Conservation (phyloP, 2,113 vertebrate genomes). For the Pedionomus torquatus region DNA sequence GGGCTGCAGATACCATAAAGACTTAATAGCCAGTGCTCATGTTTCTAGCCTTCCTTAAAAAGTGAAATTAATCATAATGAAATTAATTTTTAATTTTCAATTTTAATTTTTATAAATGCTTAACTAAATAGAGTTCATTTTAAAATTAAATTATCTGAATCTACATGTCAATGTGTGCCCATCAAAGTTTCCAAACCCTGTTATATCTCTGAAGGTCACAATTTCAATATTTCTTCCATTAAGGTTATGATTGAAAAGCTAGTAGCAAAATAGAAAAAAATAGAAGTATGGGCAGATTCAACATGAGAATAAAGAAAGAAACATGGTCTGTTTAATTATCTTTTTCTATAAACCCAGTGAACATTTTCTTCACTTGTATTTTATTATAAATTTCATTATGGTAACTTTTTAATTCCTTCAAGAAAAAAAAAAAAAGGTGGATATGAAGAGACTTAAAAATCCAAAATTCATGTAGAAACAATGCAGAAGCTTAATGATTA, state of each 20-base stretch:
- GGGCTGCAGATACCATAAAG: neutral
- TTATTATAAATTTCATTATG: neutral
- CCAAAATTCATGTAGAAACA: neutral
- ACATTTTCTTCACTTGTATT: neutral
- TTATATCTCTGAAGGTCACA: neutral
- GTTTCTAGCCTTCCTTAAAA: neutral
- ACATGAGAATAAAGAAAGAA: neutral
- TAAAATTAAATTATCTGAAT: neutral
- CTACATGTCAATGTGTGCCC: neutral
- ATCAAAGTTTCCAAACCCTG: neutral
- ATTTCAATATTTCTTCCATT: neutral
- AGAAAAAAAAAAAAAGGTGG: neutral
- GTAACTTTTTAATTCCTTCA: neutral
- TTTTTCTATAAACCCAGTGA: neutral
- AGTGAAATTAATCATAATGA: neutral
- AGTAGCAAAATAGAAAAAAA: neutral
- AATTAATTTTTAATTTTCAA: constrained; percentile 35
- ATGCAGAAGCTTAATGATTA: neutral
- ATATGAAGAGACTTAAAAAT: neutral
- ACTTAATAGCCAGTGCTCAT: neutral
- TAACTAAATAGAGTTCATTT: neutral
- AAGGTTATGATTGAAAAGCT: neutral
- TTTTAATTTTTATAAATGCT: constrained; percentile 30
- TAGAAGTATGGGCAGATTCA: neutral
- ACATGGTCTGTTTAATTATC: neutral